phyloP scores from a whole-genome alignment of 2,113 vertebrate genomes.

The Lampris incognitus region DNA sequence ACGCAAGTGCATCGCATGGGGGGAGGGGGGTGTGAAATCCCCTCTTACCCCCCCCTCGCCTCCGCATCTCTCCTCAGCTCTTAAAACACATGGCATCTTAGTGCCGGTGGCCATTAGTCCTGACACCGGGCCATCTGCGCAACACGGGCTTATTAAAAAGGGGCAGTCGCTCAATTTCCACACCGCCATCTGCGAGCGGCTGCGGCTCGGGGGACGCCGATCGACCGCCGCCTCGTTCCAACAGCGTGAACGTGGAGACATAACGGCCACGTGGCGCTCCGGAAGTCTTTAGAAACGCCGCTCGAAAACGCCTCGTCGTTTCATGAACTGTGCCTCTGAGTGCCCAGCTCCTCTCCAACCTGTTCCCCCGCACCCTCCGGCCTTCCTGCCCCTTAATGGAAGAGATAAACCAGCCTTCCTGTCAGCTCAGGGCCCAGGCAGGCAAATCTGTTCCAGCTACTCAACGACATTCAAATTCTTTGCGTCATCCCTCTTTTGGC shows the following conservation, averaged over 20 bases:
- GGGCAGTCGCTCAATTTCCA: slow-evolving; percentile 40
- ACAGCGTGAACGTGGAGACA: slow-evolving; percentile 17
- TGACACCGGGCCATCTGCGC: slow-evolving; percentile 59
- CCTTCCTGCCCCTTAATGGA: background rate
- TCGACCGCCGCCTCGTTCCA: slow-evolving; percentile 22
- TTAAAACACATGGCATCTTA: slow-evolving; percentile 46
- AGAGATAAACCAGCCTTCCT: slow-evolving; percentile 36
- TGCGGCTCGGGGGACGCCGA: background rate
- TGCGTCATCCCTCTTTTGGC: slow-evolving; percentile 51
- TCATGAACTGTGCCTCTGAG: slow-evolving; percentile 47
- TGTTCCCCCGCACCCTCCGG: slow-evolving; percentile 20
- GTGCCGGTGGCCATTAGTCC: slow-evolving; percentile 42
- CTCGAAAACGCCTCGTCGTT: slow-evolving; percentile 30
- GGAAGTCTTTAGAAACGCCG: slow-evolving; percentile 17
- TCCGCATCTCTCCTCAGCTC: slow-evolving; percentile 14
- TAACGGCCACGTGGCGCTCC: background rate
- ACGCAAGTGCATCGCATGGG: background rate
- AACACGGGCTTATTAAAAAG: slow-evolving; percentile 45
- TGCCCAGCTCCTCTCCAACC: slow-evolving; percentile 41
- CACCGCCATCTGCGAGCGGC: slow-evolving; percentile 51
- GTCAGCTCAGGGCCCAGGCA: slow-evolving; percentile 31
- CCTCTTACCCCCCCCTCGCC: background rate
- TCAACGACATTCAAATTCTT: slow-evolving; percentile 62
- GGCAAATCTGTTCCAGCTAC: slow-evolving; percentile 40
- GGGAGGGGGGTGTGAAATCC: slow-evolving; percentile 21